Conservation (phyloP, 2,888 invertebrate genomes). For the Tridacna gigas region DNA sequence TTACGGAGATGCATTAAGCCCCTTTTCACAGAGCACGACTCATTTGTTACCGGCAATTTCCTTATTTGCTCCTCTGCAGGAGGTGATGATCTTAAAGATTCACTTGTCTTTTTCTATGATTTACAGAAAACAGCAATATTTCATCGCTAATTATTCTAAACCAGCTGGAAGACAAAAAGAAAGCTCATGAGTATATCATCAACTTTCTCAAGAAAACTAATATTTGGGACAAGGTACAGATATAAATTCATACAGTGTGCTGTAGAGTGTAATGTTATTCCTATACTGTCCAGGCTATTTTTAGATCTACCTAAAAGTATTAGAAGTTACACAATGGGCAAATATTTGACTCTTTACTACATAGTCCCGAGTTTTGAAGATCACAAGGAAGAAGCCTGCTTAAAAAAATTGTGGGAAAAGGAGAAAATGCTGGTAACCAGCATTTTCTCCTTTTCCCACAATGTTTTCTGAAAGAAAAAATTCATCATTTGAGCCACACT, state of each 20-base stretch:
- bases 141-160: conserved; percentile 93
- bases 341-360: too few species aligned
- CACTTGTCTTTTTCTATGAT: not conserved
- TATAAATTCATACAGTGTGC: not conserved
- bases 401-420: not conserved
- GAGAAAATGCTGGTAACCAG: not conserved
- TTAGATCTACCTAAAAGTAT: not conserved
- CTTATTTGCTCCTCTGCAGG: too few species aligned
- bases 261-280: not conserved
- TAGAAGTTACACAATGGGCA: not conserved
- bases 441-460: not conserved
- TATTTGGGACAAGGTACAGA: conserved; percentile 83
- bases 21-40: too few species aligned
- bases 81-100: too few species aligned
- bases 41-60: too few species aligned
- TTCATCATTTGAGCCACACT: too few species aligned
- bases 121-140: conserved; percentile 88
- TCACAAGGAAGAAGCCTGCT: too few species aligned
- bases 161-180: conserved; percentile 94
- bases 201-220: conserved; percentile 87
- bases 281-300: not conserved
- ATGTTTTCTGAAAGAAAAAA: too few species aligned
- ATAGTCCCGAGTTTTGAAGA: too few species aligned
- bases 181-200: conserved; percentile 91
- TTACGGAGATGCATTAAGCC: too few species aligned